Percentiles rank a stretch among this genome's conserved stretches.
Conservation (phyloP, 2,888 invertebrate species). For the Drosophila longiperda region DNA sequence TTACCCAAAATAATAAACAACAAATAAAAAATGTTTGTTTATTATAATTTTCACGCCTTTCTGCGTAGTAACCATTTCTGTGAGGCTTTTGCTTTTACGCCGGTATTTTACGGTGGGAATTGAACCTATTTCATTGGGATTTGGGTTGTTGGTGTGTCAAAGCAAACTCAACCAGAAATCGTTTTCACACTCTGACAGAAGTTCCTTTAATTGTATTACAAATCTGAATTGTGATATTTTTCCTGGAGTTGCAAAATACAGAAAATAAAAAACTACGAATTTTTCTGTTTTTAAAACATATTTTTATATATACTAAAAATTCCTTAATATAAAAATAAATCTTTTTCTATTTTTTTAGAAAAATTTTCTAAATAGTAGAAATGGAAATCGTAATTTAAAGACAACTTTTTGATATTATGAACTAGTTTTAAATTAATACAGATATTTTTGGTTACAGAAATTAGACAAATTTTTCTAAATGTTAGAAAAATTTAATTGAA, state of each 20-base stretch:
- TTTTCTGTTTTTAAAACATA: neutral
- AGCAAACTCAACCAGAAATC: slow-evolving; percentile 12
- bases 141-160: neutral
- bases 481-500: neutral
- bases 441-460: neutral
- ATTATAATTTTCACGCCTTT: slow-evolving; percentile 72
- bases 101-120: slow-evolving; percentile 19
- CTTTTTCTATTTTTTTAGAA: neutral
- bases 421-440: neutral
- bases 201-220: neutral
- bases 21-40: slow-evolving; percentile 34
- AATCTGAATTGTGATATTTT: neutral
- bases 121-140: slow-evolving; percentile 38
- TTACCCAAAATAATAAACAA: slow-evolving; percentile 30
- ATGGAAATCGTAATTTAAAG: neutral
- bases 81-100: slow-evolving; percentile 4
- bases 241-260: fast-evolving
- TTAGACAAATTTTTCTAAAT: neutral
- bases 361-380: neutral
- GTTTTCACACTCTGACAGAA: slow-evolving; percentile 2
- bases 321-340: neutral
- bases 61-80: slow-evolving; percentile 51
- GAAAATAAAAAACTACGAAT: neutral
- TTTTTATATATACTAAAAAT: neutral
- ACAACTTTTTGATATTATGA: neutral